phyloP scores from a whole-genome alignment of 2,797 vertebrate genomes.

The Oryzias dopingdopingensis region DNA sequence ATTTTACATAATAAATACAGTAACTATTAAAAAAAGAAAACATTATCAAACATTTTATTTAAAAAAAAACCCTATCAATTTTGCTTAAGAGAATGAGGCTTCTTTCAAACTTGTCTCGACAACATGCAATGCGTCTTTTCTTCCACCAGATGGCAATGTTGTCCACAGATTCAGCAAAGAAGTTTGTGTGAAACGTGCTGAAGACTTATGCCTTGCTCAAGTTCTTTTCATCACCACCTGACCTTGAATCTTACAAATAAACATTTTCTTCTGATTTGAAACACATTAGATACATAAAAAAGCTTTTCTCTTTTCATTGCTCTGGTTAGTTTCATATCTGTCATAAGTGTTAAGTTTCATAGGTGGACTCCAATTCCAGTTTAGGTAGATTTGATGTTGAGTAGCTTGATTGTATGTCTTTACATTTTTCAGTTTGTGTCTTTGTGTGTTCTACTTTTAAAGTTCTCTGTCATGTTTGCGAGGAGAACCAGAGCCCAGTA shows the following conservation, averaged over 20 bases:
- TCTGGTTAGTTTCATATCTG: conserved; percentile 7
- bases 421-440: conserved; percentile 62
- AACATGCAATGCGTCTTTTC: conserved; percentile 13
- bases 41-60: too few relatives aligned
- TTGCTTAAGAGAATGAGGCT: not conserved
- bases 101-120: not conserved
- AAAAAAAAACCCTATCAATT: not conserved
- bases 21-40: too few relatives aligned
- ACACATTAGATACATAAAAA: not conserved
- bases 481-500: conserved; percentile 64
- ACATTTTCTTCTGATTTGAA: not conserved
- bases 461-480: conserved; percentile 64
- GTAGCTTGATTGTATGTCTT: conserved; percentile 54
- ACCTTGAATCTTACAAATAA: not conserved
- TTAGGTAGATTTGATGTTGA: conserved; percentile 60
- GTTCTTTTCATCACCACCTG: not conserved
- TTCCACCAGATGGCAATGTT: conserved; percentile 62
- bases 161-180: conserved; percentile 30
- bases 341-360: conserved; percentile 4
- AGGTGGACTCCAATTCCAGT: conserved; percentile 42
- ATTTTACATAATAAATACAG: too few relatives aligned
- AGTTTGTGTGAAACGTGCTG: not conserved
- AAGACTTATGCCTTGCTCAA: not conserved
- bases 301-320: not conserved
- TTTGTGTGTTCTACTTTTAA: conserved; percentile 61